Conservation (phyloP, 2,888 invertebrate genomes). For the Lepeophtheirus nordmannii region DNA sequence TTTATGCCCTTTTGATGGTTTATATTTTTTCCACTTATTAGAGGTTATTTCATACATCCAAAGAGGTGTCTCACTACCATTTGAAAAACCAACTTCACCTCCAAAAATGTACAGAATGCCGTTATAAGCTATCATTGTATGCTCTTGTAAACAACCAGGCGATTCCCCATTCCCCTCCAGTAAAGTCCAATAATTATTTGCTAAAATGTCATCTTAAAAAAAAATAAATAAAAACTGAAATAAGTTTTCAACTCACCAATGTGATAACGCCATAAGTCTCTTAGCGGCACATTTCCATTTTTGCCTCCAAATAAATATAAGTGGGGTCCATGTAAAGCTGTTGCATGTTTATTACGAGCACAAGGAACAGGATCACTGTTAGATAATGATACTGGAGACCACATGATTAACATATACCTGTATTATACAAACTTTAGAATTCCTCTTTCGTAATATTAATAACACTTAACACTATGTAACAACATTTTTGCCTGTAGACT, state of each 20-base stretch:
- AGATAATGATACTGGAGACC: neutral
- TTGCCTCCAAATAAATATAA: slow-evolving; percentile 70
- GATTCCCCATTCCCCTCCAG: slow-evolving; percentile 45
- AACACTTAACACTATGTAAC: too few relatives aligned
- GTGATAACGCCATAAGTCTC: slow-evolving; percentile 70
- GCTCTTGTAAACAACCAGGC: slow-evolving; percentile 68
- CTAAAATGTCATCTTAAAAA: slow-evolving; percentile 38
- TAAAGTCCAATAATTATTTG: slow-evolving; percentile 56
- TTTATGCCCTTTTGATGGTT: slow-evolving; percentile 25
- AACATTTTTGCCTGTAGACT: too few relatives aligned
- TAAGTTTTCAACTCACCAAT: slow-evolving; percentile 42
- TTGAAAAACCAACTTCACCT: slow-evolving; percentile 63
- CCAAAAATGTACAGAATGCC: slow-evolving; percentile 67
- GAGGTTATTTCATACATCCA: slow-evolving; percentile 63
- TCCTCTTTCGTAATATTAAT: too few relatives aligned
- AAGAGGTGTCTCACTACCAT: slow-evolving; percentile 60
- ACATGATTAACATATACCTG: neutral
- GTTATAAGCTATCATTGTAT: slow-evolving; percentile 60
- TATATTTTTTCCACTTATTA: slow-evolving; percentile 46
- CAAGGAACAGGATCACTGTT: neutral
- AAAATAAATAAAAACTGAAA: neutral
- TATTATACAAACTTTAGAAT: too few relatives aligned
- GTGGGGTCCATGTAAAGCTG: slow-evolving; percentile 32
- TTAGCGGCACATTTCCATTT: slow-evolving; percentile 60
- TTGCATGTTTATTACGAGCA: slow-evolving; percentile 6